These are phyloP conservation scores for Hyperoplus lanceolatus DNA, from an alignment of 2,797 vertebrate species.

Conservation along the genomic window DNA sequence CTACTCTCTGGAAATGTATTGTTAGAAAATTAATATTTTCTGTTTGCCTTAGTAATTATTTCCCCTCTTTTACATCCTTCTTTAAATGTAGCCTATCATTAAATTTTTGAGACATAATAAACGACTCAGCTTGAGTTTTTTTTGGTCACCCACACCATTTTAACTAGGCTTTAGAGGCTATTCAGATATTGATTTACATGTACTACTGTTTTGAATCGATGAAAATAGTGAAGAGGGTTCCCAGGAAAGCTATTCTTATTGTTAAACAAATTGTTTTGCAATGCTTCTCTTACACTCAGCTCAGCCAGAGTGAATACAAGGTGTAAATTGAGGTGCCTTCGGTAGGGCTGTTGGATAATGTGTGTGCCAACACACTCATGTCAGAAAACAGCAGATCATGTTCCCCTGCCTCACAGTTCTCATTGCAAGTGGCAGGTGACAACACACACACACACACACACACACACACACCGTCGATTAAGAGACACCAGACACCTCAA, in stretches of 20 bases:
- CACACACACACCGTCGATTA: constrained; percentile 49
- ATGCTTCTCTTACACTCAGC: constrained; percentile 52
- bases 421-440: constrained; percentile 50
- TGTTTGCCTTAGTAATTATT: not conserved
- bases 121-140: constrained; percentile 27
- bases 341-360: constrained; percentile 42
- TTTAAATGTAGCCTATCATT: not conserved
- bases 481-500: constrained; percentile 61
- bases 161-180: not conserved
- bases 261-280: constrained; percentile 19
- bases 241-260: not conserved
- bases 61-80: not conserved
- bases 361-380: constrained; percentile 48
- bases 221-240: not conserved
- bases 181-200: not conserved
- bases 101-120: constrained; percentile 3
- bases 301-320: constrained; percentile 47
- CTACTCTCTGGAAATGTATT: constrained; percentile 70
- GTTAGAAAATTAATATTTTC: constrained; percentile 3
- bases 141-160: constrained; percentile 3
- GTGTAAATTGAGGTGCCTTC: constrained; percentile 42
- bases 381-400: constrained; percentile 70
- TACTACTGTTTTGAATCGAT: not conserved
- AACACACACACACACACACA: constrained; percentile 18
- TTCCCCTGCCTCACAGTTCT: constrained; percentile 55